Evolutionary conservation across 1,140 invertebrate genomes (phyloP), one percentile per base, ranked within the genome.

Genomic region (Archivesica marissinica): DNA sequence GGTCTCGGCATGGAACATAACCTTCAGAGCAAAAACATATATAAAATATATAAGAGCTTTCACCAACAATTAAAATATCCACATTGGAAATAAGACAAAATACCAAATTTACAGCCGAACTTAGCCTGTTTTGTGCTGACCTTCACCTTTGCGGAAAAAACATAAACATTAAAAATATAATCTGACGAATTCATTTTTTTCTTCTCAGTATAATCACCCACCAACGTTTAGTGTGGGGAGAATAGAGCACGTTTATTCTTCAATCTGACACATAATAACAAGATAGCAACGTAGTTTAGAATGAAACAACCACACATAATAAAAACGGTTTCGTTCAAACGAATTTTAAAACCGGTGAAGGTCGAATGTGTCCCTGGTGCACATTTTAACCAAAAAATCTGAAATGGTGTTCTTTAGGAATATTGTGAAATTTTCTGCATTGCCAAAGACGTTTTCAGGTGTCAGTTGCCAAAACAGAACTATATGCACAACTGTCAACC

Each of bases 101-200:
- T 50, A 50, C 20, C 44, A 11, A 11, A 20, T 50, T 11, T 50
- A 11, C 11, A 11, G 44, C 11, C 11, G 20, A n/a, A n/a, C n/a
- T n/a, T n/a, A n/a, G n/a, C n/a, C n/a, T n/a, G n/a, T 25, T 25
- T 35, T 64, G 30, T 33, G 41, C 68, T 72, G 25, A 70, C 68
- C 68, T 72, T 72, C 68, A 72, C 68, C 68, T 72, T 56, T 28
- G 33, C 66, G 66, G 15, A 41, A 70, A n/a, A n/a, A n/a, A n/a
- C n/a, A n/a, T n/a, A n/a, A n/a, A n/a, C n/a, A n/a, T n/a, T n/a
- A n/a, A n/a, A n/a, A n/a, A n/a, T n/a, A n/a, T n/a, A n/a, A n/a
- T n/a, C n/a, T n/a, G n/a, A n/a, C n/a, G n/a, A n/a, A n/a, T n/a
- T n/a, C n/a, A n/a, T n/a, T n/a, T n/a, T n/a, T n/a, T n/a, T n/a